Conservation (phyloP, 2,888 invertebrate genomes). For the Acronicta aceris region DNA sequence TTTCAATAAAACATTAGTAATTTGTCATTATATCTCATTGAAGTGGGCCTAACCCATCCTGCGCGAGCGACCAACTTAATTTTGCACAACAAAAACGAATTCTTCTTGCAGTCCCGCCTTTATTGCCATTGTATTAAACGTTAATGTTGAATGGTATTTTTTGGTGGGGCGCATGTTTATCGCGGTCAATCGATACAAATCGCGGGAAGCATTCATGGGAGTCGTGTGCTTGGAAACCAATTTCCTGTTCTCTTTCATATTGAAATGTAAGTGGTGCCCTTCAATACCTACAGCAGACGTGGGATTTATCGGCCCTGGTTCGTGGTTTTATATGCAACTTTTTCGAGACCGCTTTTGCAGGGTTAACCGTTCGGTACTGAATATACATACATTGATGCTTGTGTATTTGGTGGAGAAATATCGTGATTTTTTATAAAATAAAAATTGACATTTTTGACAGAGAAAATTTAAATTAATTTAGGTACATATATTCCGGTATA, state of each 20-base stretch:
- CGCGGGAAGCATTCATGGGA: conserved; percentile 79
- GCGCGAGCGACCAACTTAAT: conserved; percentile 46
- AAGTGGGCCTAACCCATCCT: conserved; percentile 61
- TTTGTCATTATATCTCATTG: conserved; percentile 67
- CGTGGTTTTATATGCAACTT: conserved; percentile 30
- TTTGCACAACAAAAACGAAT: conserved; percentile 33
- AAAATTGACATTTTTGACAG: not conserved
- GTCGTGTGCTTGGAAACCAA: conserved; percentile 84
- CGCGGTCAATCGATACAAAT: conserved; percentile 78
- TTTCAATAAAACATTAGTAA: conserved; percentile 68
- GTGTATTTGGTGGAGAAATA: conserved; percentile 1
- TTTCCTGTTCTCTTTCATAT: conserved; percentile 86
- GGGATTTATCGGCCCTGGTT: conserved; percentile 60
- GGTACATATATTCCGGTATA: no score
- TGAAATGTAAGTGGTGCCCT: conserved; percentile 84
- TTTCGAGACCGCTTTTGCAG: conserved; percentile 31
- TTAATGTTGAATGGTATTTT: conserved; percentile 56
- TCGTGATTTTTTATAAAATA: no score
- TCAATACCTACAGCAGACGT: conserved; percentile 65
- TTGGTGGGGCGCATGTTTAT: conserved; percentile 58
- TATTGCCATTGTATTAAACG: conserved; percentile 47
- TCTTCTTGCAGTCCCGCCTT: conserved; percentile 26
- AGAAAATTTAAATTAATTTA: no score
- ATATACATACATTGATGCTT: not conserved
- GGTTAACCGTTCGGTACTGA: conserved; percentile 36